Evolutionary conservation across 2,797 vertebrate species (phyloP).

Genomic region (Pristis pectinata): DNA sequence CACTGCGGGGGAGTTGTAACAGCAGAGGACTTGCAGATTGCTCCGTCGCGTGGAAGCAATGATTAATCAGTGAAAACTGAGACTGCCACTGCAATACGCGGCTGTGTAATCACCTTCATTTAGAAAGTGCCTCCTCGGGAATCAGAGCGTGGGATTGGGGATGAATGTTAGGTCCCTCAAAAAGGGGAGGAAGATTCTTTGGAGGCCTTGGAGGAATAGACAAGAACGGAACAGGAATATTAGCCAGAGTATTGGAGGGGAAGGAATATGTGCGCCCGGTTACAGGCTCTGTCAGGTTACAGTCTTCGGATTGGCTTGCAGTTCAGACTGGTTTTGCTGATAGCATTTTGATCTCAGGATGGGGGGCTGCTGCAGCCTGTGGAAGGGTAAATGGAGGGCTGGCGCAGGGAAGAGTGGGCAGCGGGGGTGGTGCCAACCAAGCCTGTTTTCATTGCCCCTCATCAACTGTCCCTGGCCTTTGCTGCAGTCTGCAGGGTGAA

Average conservation of each 20-base stretch:
- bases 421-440: background rate
- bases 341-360: background rate
- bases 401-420: background rate
- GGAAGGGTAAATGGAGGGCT: background rate
- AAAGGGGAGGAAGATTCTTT: background rate
- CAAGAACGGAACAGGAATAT: background rate
- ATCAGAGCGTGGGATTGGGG: background rate
- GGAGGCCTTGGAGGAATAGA: background rate
- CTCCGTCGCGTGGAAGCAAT: background rate
- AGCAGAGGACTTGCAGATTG: background rate
- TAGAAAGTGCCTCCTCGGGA: background rate
- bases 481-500: too few relatives aligned
- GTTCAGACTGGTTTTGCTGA: conserved; percentile 5
- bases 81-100: background rate
- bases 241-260: background rate
- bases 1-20: conserved; percentile 10
- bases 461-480: too few relatives aligned
- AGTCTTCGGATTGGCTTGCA: background rate
- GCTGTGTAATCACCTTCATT: background rate
- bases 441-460: too few relatives aligned
- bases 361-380: background rate
- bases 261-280: background rate
- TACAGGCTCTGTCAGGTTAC: conserved; percentile 14
- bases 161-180: background rate
- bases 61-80: background rate